A percentile compares a stretch with the other conserved stretches of the same genome.
phyloP scores from a whole-genome alignment of 2,113 vertebrate genomes.

The Illadopsis cleaveri region DNA sequence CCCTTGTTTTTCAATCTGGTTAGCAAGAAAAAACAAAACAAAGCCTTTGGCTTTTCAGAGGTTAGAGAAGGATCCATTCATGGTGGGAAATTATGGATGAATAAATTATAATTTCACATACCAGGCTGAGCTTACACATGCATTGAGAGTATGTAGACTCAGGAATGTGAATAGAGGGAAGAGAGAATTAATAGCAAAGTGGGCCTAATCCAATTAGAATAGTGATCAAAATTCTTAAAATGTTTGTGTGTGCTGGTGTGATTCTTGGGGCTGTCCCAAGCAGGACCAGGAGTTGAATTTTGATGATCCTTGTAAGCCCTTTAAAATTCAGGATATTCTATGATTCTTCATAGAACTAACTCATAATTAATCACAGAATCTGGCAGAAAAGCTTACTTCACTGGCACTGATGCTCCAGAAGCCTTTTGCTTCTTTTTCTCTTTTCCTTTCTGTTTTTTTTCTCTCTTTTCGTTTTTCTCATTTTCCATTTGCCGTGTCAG shows the following conservation, averaged over 20 bases:
- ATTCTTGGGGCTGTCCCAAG: background rate
- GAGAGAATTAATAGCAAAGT: background rate
- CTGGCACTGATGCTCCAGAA: background rate
- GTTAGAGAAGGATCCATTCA: background rate
- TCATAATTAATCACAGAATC: background rate
- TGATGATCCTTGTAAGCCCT: too few species aligned
- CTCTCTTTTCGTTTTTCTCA: background rate
- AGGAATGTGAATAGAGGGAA: background rate
- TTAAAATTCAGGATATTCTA: background rate
- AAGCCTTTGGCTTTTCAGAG: background rate
- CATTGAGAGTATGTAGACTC: background rate
- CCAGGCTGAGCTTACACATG: background rate
- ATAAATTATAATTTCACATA: background rate
- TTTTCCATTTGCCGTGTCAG: background rate
- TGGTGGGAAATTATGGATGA: background rate
- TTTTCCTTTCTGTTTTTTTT: background rate
- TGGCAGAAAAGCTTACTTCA: background rate
- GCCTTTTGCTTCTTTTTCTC: background rate
- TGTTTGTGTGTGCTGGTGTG: background rate
- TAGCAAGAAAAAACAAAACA: background rate
- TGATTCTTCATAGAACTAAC: background rate
- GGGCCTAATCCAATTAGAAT: background rate
- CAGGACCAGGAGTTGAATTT: background rate
- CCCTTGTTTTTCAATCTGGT: background rate
- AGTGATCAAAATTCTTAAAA: background rate